Evolutionary conservation across 2,888 invertebrate genomes (phyloP).

Genomic region (Dolichomitus sp.): DNA sequence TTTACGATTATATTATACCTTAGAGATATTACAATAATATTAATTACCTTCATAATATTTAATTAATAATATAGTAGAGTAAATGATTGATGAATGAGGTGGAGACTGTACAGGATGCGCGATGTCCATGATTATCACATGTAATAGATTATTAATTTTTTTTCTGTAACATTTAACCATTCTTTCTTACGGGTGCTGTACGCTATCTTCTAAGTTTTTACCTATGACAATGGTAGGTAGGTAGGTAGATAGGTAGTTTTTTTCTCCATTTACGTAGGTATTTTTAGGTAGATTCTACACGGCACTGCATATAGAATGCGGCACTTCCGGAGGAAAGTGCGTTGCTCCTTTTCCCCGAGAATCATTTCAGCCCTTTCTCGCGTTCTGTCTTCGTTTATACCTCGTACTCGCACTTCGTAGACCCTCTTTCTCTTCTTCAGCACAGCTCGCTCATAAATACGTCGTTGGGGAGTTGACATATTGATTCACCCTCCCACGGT

Average conservation of each 20-base stretch:
- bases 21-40: slow-evolving; percentile 84
- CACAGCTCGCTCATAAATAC: slow-evolving; percentile 40
- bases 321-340: slow-evolving; percentile 60
- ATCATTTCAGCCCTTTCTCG: slow-evolving; percentile 27
- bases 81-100: slow-evolving; percentile 90
- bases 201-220: slow-evolving; percentile 69
- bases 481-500: slow-evolving; percentile 44
- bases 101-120: slow-evolving; percentile 89
- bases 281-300: slow-evolving; percentile 54
- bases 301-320: slow-evolving; percentile 56
- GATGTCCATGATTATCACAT: slow-evolving; percentile 89
- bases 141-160: slow-evolving; percentile 90
- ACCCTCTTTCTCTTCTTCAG: slow-evolving; percentile 11
- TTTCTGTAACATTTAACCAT: slow-evolving; percentile 69
- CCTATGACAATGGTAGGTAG: slow-evolving; percentile 68
- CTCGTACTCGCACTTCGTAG: slow-evolving; percentile 54
- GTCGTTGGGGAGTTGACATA: slow-evolving; percentile 2
- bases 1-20: slow-evolving; percentile 72
- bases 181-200: slow-evolving; percentile 63
- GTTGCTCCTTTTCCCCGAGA: slow-evolving; percentile 32
- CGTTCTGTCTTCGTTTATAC: slow-evolving; percentile 26
- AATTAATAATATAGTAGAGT: slow-evolving; percentile 85
- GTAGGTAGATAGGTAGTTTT: slow-evolving; percentile 64
- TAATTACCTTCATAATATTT: slow-evolving; percentile 78
- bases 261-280: slow-evolving; percentile 28